Base-by-base conservation (phyloP, 2,113 vertebrate species). In the Rhinichthys klamathensis region DNA sequence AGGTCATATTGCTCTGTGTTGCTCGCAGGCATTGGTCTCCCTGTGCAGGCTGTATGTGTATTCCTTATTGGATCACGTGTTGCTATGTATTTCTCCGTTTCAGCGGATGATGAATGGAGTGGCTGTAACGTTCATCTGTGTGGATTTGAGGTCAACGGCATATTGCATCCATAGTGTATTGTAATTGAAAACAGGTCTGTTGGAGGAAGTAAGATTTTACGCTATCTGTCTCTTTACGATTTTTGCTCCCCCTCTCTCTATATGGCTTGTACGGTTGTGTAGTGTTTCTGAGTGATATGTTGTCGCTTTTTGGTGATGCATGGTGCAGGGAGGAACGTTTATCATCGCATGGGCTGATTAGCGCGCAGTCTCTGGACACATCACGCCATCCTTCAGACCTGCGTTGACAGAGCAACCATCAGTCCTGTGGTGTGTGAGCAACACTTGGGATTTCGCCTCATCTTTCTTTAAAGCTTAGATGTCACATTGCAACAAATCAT, bases 341-440 rank as follows among this genome's bases (percentile, higher is more conserved):
- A 91, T 92, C 90, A 92, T n/a, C 25, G 9, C n/a, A 67, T 1
- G 3, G 46, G 80, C 82, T 87, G 88, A 92, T 92, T 90, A 91
- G 87, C 84, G 83, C 87, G 80, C 83, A 87, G 77, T 88, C 85
- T 85, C 3, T 18, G 70, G 89, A 89, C 89, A 84, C 82, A 54
- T 67, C 80, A 70, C 86, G 65, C 81, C 38, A 88, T 80, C 61
- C 25, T 38, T 88, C 61, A 80, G 35, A 67, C 70, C 16, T n/a
- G 5, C 8, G 21, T 21, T 85, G 63, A 11, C 63, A 65, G 51
- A 46, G 69, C 41, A 56, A 16, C 27, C 41, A 67, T 84, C 58
- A 46, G 46, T 32, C 56, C n/a, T 83, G 41, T 61, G 49, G 44
- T 75, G 58, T 69, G 54, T 84, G 27, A 54, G 46, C 72, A 54